A percentile compares a stretch with the other conserved stretches of the same genome.
Evolutionary conservation across 2,888 invertebrate genomes (phyloP).

Genomic region (Coelinius sp.): DNA sequence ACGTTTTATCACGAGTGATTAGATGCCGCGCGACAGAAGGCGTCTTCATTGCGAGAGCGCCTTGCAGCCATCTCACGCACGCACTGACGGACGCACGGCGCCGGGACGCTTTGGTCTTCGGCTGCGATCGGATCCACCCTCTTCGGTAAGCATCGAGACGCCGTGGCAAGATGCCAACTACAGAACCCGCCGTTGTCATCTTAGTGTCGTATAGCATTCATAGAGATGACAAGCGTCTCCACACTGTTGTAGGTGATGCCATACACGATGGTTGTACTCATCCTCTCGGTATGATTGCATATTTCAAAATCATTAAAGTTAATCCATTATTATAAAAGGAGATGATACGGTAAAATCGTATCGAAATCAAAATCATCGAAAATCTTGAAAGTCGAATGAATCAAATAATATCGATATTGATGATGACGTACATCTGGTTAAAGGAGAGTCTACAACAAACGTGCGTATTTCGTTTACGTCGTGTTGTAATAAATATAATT

Average conservation of each 20-base stretch:
- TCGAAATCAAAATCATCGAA: too few relatives aligned
- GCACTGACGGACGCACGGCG: conserved; percentile 70
- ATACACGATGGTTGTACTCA: neutral
- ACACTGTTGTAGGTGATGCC: neutral
- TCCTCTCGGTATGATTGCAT: neutral
- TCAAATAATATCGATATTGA: too few relatives aligned
- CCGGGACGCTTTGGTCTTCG: conserved; percentile 69
- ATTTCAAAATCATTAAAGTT: neutral
- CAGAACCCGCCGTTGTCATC: conserved; percentile 41
- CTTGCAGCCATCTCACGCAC: conserved; percentile 69
- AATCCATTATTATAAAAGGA: too few relatives aligned
- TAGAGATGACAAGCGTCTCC: conserved; percentile 4
- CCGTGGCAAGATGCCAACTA: conserved; percentile 62
- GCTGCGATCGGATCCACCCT: conserved; percentile 65
- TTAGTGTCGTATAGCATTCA: neutral
- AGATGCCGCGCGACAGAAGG: conserved; percentile 60
- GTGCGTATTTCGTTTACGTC: too few relatives aligned
- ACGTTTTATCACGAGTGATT: conserved; percentile 45
- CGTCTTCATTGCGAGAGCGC: conserved; percentile 66
- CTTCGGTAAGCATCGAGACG: conserved; percentile 66
- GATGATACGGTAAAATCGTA: too few relatives aligned
- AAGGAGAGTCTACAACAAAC: too few relatives aligned
- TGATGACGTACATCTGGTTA: too few relatives aligned
- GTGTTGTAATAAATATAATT: too few relatives aligned
- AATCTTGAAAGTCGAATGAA: too few relatives aligned